phyloP scores from a whole-genome alignment of 1,140 invertebrate genomes.

The Calliopsis andreniformis region DNA sequence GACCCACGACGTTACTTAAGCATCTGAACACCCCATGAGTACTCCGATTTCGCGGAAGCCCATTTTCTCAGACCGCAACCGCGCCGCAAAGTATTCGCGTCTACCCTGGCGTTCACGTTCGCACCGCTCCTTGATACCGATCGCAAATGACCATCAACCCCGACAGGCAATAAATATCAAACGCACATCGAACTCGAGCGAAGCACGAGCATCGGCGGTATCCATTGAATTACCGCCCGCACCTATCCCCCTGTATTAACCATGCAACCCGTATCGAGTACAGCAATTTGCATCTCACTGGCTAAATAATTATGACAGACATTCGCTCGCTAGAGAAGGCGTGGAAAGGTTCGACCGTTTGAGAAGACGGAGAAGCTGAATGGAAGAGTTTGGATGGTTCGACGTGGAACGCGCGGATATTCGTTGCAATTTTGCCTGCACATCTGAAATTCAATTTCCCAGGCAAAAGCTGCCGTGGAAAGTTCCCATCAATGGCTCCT shows the following conservation, averaged over 20 bases:
- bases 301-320: not conserved
- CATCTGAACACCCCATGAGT: no score
- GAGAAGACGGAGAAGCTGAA: not conserved
- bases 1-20: no score
- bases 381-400: slow-evolving; percentile 21
- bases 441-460: slow-evolving; percentile 48
- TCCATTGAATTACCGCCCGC: slow-evolving; percentile 3
- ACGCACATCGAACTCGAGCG: no score
- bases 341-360: not conserved
- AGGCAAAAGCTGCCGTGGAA: slow-evolving; percentile 25
- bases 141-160: not conserved
- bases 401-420: slow-evolving; percentile 2
- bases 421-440: slow-evolving; percentile 40
- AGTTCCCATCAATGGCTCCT: slow-evolving; percentile 27
- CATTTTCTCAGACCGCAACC: no score
- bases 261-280: not conserved
- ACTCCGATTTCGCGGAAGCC: no score
- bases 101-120: no score
- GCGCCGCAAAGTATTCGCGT: no score
- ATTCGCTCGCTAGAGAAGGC: not conserved
- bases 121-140: not conserved
- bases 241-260: not conserved
- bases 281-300: not conserved
- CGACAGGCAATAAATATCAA: not conserved
- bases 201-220: slow-evolving; percentile 22